Conservation (phyloP, 2,797 vertebrate genomes). For the Buphagus erythrorhynchus region DNA sequence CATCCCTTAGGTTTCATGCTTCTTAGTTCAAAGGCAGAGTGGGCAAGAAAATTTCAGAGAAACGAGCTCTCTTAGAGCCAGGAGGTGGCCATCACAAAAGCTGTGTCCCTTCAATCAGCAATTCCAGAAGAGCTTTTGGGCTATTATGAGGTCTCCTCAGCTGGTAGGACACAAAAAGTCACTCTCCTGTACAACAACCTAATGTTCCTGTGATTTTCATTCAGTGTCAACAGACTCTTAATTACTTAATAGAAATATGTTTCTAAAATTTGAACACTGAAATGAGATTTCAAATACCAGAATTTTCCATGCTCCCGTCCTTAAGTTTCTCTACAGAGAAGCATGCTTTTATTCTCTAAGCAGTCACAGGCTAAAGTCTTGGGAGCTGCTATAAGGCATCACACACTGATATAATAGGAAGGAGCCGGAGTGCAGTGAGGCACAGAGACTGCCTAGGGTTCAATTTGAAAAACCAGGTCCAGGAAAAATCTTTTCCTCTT, state of each 20-base stretch:
- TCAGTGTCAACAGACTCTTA: background rate
- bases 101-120: fast-evolving
- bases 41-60: background rate
- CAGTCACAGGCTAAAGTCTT: background rate
- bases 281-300: background rate
- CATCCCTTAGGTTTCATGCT: background rate
- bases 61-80: background rate
- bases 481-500: background rate
- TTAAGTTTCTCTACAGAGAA: background rate
- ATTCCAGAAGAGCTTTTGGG: background rate
- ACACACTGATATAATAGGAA: background rate
- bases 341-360: background rate
- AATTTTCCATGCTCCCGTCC: background rate
- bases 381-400: background rate
- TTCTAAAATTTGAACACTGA: background rate
- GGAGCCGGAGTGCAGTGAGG: background rate
- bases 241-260: background rate
- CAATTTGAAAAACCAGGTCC: background rate
- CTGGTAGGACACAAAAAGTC: background rate
- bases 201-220: background rate
- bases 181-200: background rate
- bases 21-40: background rate
- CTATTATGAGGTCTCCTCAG: background rate
- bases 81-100: background rate
- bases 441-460: background rate